Evolutionary conservation across 2,888 invertebrate species (phyloP).

Genomic region (Cybosia mesomella): DNA sequence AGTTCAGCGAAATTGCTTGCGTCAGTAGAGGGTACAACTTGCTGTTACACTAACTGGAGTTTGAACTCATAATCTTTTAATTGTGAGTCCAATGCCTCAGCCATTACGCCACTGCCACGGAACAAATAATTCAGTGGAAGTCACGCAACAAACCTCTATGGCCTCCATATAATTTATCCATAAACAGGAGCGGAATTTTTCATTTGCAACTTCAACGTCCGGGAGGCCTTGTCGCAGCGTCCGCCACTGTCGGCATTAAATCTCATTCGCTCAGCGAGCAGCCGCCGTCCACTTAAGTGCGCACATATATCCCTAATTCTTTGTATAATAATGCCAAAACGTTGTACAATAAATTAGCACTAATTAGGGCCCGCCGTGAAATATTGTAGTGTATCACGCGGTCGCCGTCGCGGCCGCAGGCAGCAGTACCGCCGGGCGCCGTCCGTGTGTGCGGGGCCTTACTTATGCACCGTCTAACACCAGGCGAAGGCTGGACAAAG

Average conservation of each 20-base stretch:
- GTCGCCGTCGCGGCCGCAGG: conserved; percentile 8
- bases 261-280: conserved; percentile 15
- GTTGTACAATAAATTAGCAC: conserved; percentile 53
- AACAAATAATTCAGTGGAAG: not conserved
- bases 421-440: too few relatives aligned
- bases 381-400: conserved; percentile 27
- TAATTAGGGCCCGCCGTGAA: conserved; percentile 52
- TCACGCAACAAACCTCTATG: not conserved
- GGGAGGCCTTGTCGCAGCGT: conserved; percentile 5
- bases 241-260: conserved; percentile 11
- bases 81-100: not conserved
- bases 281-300: conserved; percentile 18
- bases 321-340: conserved; percentile 39
- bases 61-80: not conserved
- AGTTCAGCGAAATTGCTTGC: not conserved
- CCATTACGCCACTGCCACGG: not conserved
- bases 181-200: conserved; percentile 8
- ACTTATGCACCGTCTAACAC: conserved; percentile 23
- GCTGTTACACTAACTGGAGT: not conserved
- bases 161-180: not conserved
- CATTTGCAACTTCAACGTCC: conserved; percentile 8
- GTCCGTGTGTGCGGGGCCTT: conserved; percentile 11
- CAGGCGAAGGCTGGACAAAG: conserved; percentile 26
- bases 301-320: conserved; percentile 38
- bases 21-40: not conserved